Percentiles rank a stretch among this genome's conserved stretches.
Evolutionary conservation across 2,113 vertebrate species (phyloP).

Genomic region (Trachemys scripta): DNA sequence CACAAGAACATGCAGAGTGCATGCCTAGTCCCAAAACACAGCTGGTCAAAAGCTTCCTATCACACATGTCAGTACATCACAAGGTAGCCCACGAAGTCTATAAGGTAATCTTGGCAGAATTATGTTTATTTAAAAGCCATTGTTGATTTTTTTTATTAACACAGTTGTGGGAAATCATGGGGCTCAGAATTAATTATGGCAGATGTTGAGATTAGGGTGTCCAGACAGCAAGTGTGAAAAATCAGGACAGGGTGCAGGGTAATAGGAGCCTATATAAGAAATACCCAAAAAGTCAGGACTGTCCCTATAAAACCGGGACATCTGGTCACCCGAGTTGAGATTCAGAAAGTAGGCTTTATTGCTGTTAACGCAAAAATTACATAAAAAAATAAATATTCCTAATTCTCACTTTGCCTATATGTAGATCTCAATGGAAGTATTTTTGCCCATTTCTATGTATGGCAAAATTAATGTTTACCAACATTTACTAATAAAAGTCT

Average conservation of each 20-base stretch:
- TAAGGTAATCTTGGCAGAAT: not conserved
- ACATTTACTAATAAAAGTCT: not conserved
- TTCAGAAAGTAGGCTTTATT: not conserved
- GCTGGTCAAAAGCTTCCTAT: constrained; percentile 17
- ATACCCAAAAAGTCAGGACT: no score
- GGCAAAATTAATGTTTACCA: not conserved
- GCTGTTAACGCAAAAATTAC: not conserved
- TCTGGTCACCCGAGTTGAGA: no score
- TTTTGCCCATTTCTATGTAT: not conserved
- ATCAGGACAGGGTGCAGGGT: no score
- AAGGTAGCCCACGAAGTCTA: not conserved
- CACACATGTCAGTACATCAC: constrained; percentile 29
- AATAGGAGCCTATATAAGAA: no score
- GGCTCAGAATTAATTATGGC: not conserved
- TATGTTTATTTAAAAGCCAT: not conserved
- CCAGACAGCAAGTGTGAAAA: no score
- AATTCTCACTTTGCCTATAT: not conserved
- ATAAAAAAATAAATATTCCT: not conserved
- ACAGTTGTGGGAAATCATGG: not conserved
- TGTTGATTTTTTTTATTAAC: no score
- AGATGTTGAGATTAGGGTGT: no score
- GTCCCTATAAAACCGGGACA: no score
- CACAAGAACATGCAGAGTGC: not conserved
- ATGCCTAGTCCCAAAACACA: not conserved
- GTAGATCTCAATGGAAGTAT: not conserved